phyloP scores from a whole-genome alignment of 2,797 vertebrate genomes.

The Pseudomugil tenellus region DNA sequence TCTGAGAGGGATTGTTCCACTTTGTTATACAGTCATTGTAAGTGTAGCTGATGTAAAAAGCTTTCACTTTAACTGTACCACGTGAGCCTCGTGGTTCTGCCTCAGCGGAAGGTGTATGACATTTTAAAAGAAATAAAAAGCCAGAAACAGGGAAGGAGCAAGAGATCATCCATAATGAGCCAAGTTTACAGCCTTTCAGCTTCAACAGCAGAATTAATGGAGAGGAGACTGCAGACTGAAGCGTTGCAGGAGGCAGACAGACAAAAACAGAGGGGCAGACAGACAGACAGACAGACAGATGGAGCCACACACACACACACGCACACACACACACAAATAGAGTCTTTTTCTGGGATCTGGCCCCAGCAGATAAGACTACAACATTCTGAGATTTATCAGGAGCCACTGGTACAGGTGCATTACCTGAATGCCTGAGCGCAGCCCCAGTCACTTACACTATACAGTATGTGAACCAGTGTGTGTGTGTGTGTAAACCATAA shows the following conservation, averaged over 20 bases:
- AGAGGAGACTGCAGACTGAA: slow-evolving; percentile 41
- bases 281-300: slow-evolving; percentile 28
- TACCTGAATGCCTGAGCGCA: slow-evolving; percentile 61
- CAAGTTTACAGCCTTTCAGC: slow-evolving; percentile 59
- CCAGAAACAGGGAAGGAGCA: slow-evolving; percentile 17
- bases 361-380: slow-evolving; percentile 71
- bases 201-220: slow-evolving; percentile 45
- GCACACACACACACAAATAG: background rate
- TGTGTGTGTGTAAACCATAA: slow-evolving; percentile 23
- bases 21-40: background rate
- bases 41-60: background rate
- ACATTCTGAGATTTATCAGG: slow-evolving; percentile 73
- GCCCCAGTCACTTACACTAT: slow-evolving; percentile 55
- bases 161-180: slow-evolving; percentile 51
- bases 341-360: slow-evolving; percentile 68
- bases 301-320: slow-evolving; percentile 17
- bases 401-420: slow-evolving; percentile 66
- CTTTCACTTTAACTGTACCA: slow-evolving; percentile 1
- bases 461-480: slow-evolving; percentile 23
- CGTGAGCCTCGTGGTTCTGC: slow-evolving; percentile 6
- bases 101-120: slow-evolving; percentile 23
- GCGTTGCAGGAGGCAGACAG: slow-evolving; percentile 36
- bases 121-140: slow-evolving; percentile 48
- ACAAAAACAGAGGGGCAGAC: slow-evolving; percentile 33
- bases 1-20: background rate